A percentile compares a stretch with the other conserved stretches of the same genome.
Evolutionary conservation across 2,888 invertebrate genomes (phyloP).

Genomic region (Halictus ligatus): DNA sequence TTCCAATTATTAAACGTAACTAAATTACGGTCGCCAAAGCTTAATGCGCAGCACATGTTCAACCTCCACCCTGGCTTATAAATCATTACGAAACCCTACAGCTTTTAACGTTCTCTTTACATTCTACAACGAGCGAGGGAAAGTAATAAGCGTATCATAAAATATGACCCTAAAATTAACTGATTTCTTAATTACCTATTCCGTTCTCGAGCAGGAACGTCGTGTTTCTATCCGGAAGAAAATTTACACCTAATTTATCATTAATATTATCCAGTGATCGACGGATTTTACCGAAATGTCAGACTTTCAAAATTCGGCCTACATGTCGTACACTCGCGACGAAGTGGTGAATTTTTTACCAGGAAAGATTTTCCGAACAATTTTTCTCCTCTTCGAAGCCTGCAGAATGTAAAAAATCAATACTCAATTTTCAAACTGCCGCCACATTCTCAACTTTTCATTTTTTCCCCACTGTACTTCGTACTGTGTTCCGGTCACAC

Average conservation of each 20-base stretch:
- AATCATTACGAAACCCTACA: constrained; percentile 71
- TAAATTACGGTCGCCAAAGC: constrained; percentile 68
- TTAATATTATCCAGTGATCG: constrained; percentile 55
- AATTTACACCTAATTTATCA: constrained; percentile 76
- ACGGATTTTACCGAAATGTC: background rate
- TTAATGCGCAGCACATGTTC: constrained; percentile 79
- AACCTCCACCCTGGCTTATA: constrained; percentile 71
- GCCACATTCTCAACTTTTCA: too few relatives aligned
- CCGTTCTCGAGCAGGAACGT: constrained; percentile 70
- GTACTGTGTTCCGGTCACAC: too few relatives aligned
- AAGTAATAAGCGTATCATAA: constrained; percentile 71
- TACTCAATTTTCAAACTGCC: too few relatives aligned
- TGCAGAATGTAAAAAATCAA: too few relatives aligned
- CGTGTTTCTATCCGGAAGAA: constrained; percentile 56
- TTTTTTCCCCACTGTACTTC: too few relatives aligned
- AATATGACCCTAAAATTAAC: constrained; percentile 82
- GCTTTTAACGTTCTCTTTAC: constrained; percentile 72
- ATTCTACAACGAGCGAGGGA: constrained; percentile 59
- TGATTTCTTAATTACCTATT: constrained; percentile 82
- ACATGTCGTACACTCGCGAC: background rate
- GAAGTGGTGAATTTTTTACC: too few relatives aligned
- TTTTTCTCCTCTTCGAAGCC: too few relatives aligned
- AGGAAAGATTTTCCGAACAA: background rate
- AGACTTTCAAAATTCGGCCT: background rate
- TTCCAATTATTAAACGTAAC: constrained; percentile 57